phyloP scores from a whole-genome alignment of 2,113 vertebrate species.

The Circaetus gallicus region DNA sequence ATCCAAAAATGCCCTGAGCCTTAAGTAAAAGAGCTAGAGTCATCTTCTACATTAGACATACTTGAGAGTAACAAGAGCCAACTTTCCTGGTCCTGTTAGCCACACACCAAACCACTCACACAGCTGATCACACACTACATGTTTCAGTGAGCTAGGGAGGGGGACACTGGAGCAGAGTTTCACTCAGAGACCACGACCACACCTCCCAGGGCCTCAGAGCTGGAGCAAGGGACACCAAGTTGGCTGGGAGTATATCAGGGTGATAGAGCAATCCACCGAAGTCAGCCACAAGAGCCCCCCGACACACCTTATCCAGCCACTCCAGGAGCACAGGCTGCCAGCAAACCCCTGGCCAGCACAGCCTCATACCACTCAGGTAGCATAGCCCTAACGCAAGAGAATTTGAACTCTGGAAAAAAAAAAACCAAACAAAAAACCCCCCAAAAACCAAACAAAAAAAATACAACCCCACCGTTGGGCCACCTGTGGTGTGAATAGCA shows the following conservation, averaged over 20 bases:
- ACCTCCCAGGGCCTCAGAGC: neutral
- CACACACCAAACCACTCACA: neutral
- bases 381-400: accelerated
- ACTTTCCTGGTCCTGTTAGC: neutral
- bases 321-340: neutral
- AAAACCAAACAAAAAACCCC: neutral
- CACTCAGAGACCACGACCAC: neutral
- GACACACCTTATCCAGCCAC: accelerated
- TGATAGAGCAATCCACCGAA: accelerated
- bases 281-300: neutral
- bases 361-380: accelerated
- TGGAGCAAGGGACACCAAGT: accelerated
- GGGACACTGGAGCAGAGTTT: neutral
- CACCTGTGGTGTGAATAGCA: neutral
- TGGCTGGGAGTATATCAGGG: neutral
- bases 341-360: neutral
- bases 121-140: neutral
- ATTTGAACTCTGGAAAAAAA: too few species aligned
- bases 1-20: neutral
- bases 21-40: neutral
- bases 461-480: neutral
- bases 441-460: neutral
- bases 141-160: neutral
- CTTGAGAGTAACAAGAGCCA: neutral
- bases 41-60: neutral